Percentiles rank a stretch among this genome's conserved stretches.
Evolutionary conservation across 2,888 invertebrate species (phyloP).

Genomic region (Sphaeridia pumilis): DNA sequence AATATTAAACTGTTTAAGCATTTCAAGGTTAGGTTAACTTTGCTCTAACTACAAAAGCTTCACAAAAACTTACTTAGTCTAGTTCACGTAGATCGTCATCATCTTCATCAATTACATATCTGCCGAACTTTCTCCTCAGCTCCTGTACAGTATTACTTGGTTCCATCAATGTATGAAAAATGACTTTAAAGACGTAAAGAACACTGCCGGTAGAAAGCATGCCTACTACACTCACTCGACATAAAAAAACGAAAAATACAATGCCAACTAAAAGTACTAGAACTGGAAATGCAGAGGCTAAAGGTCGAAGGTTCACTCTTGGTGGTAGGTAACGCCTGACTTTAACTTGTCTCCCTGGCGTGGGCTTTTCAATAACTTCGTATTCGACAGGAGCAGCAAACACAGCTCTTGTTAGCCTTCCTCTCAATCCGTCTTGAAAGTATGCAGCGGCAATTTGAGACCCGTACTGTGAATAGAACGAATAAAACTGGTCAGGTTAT

Average conservation of each 20-base stretch:
- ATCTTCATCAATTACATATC: not conserved
- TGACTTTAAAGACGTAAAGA: not conserved
- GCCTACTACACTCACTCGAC: too few relatives aligned
- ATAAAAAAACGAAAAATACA: conserved; percentile 48
- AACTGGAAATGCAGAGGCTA: conserved; percentile 58
- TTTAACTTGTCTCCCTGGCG: conserved; percentile 47
- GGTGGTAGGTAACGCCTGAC: conserved; percentile 52
- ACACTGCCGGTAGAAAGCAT: too few relatives aligned
- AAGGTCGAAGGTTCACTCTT: conserved; percentile 53
- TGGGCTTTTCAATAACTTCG: conserved; percentile 50
- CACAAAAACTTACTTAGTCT: too few relatives aligned
- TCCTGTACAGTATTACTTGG: not conserved
- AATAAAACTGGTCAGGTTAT: too few relatives aligned
- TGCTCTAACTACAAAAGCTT: too few relatives aligned
- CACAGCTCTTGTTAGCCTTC: conserved; percentile 52
- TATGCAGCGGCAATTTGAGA: conserved; percentile 57
- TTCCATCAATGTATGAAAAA: conserved; percentile 7
- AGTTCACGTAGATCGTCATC: too few relatives aligned
- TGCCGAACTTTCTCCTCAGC: conserved; percentile 7
- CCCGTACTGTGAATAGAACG: too few relatives aligned
- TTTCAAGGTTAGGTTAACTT: too few relatives aligned
- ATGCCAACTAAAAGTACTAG: too few relatives aligned
- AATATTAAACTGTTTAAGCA: too few relatives aligned
- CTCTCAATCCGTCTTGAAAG: conserved; percentile 51
- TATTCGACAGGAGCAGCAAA: conserved; percentile 52